Conservation (phyloP, 2,113 vertebrate genomes). For the Edolisoma coerulescens region DNA sequence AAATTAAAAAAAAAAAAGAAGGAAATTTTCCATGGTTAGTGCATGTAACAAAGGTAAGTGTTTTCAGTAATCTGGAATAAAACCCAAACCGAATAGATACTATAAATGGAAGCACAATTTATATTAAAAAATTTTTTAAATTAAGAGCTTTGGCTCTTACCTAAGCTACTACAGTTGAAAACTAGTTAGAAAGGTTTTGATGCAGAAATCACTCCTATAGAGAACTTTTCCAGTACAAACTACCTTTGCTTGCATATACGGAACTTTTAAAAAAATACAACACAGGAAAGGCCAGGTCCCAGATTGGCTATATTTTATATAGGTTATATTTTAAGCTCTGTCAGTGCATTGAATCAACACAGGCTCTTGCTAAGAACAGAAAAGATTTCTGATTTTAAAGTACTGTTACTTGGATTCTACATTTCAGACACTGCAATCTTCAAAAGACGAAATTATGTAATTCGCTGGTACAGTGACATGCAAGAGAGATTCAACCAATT, state of each 20-base stretch:
- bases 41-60: background rate
- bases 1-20: background rate
- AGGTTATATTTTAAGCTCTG: background rate
- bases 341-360: background rate
- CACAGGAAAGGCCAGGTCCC: background rate
- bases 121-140: background rate
- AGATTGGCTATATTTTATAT: background rate
- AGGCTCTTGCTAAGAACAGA: background rate
- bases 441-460: fast-evolving
- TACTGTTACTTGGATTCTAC: background rate
- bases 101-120: background rate
- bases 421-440: background rate
- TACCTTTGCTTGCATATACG: background rate
- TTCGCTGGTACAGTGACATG: background rate
- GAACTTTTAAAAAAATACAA: background rate
- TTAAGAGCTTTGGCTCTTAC: background rate
- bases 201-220: background rate
- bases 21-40: background rate
- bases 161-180: background rate
- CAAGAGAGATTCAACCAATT: background rate
- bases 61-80: background rate
- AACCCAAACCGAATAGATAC: background rate
- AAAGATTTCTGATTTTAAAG: background rate
- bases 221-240: background rate
- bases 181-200: background rate